phyloP scores from a whole-genome alignment of 92 coral and sea anemone species.

The Phenganax marumi region DNA sequence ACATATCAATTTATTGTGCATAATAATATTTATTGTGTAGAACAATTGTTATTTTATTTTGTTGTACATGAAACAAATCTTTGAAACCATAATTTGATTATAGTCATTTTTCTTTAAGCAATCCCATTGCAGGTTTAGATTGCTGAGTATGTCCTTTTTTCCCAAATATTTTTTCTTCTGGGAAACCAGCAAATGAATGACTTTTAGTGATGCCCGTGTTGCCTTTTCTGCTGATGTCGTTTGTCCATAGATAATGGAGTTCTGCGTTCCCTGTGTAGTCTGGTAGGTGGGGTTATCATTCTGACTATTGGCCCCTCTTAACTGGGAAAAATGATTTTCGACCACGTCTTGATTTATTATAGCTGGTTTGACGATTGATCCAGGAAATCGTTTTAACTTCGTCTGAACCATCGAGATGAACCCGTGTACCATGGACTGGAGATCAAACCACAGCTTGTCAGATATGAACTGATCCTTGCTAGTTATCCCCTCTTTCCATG shows the following conservation, averaged over 20 bases:
- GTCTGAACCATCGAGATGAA: constrained; percentile 2
- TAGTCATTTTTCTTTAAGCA: background rate
- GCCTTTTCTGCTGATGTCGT: constrained; percentile 53
- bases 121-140: background rate
- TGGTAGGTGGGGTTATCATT: constrained; percentile 57
- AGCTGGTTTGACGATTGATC: constrained; percentile 10
- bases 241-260: constrained; percentile 59
- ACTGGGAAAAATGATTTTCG: constrained; percentile 20
- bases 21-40: too few species aligned
- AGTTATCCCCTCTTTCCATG: background rate
- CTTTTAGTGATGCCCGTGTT: constrained; percentile 42
- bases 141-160: background rate
- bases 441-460: constrained; percentile 11
- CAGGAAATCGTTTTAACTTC: constrained; percentile 6
- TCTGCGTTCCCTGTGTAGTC: constrained; percentile 55
- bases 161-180: constrained; percentile 10
- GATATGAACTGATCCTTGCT: background rate
- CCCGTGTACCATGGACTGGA: constrained; percentile 26
- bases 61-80: too few species aligned
- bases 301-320: constrained; percentile 61
- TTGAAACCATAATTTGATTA: too few species aligned
- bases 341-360: background rate
- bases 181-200: constrained; percentile 46
- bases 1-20: too few species aligned
- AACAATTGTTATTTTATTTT: too few species aligned